These are phyloP conservation scores for Engystomops pustulosus DNA, from an alignment of 2,113 vertebrate genomes.

Conservation along the genomic window DNA sequence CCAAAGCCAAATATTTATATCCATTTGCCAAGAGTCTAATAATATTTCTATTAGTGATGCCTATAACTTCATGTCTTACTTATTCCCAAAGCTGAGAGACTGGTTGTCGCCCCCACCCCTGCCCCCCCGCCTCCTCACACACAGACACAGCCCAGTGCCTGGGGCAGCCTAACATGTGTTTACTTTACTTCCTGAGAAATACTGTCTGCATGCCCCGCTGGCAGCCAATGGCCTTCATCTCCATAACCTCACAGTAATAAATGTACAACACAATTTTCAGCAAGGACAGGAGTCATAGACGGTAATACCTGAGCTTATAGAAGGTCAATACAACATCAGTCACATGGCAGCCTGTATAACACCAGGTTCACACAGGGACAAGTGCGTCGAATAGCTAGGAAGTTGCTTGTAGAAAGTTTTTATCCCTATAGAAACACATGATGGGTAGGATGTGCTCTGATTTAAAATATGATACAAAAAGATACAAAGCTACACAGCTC, in stretches of 20 bases:
- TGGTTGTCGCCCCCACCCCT: no score
- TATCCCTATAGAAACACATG: no score
- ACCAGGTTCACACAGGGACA: neutral
- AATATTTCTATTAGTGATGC: neutral
- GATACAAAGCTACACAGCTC: no score
- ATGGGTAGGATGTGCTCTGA: no score
- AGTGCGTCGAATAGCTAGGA: no score
- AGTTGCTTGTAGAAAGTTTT: no score
- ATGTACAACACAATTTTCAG: neutral
- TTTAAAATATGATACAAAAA: no score
- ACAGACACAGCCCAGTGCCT: neutral
- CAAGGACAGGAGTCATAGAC: neutral
- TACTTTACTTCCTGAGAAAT: constrained; percentile 26
- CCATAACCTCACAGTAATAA: neutral
- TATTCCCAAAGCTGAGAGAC: neutral
- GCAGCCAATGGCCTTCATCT: neutral
- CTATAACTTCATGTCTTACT: neutral
- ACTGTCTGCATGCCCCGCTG: constrained; percentile 7
- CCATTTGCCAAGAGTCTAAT: neutral
- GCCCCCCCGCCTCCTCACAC: neutral
- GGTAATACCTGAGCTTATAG: constrained; percentile 6
- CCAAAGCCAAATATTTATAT: no score
- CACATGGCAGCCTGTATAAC: neutral
- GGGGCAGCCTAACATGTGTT: constrained; percentile 34
- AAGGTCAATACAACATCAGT: neutral